Base-by-base conservation (phyloP, 2,113 vertebrate species). In the Glaucidium brasilianum region DNA sequence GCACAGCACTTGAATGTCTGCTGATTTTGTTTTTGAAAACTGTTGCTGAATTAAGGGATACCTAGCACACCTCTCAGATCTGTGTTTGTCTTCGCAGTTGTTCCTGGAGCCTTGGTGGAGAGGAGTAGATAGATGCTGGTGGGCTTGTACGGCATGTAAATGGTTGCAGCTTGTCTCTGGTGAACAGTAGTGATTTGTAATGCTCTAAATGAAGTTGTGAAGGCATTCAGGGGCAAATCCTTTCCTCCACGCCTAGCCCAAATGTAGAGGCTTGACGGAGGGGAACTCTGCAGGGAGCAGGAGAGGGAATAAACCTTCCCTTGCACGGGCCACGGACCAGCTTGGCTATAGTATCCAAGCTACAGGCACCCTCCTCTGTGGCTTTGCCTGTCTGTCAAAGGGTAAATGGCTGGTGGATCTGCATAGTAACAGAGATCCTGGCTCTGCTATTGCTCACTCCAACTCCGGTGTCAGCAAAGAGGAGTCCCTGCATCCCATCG, bases 191-290 rank as follows among this genome's bases (percentile, higher is more conserved):
- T 71, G 82, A 89, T 83, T 90, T 3, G 4, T 32, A 80, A 84
- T 91, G 92, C 82, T 94, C 69, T 32, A 52, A 72, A 88, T 83
- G 82, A 94, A 92, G 85, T 55, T 78, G 89, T 93, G 85, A 79
- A 89, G 74, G 77, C 85, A 34, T 91, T 91, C 77, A 50, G 49
- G 94, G 91, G 47, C 62, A 95, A 95, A 96, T 97, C 85, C 88
- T 89, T 66, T 96, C 94, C 91, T 97, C 77, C 85, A 69, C 15
- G 5, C 67, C 63, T 81, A 37, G 60, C 88, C 59, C 29, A 20
- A 85, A 68, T 5, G 16, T 2, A 52, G 85, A 58, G 78, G 50
- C 64, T 92, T 73, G 76, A 80, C 0, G 3, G 56, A 18, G 43
- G 60, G 66, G 45, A 84, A 4, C 76, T 86, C 87, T 35, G 79